These are phyloP conservation scores for Sinosuthora webbiana DNA, from an alignment of 2,113 vertebrate species.

Conservation along the genomic window DNA sequence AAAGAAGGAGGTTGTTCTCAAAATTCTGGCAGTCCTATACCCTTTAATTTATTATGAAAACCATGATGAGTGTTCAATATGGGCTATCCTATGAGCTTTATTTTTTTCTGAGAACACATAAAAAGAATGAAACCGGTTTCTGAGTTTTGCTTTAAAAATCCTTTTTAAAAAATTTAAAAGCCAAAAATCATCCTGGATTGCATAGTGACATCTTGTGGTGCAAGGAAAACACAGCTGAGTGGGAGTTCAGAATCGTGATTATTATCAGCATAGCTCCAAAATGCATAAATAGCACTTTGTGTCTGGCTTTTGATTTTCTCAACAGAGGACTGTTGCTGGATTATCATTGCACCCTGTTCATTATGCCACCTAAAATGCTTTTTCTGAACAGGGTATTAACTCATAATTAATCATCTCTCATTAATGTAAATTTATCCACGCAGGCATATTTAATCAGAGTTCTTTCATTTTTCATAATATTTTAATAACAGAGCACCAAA, in stretches of 20 bases:
- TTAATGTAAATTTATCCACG: slow-evolving; percentile 64
- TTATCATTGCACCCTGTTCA: slow-evolving; percentile 35
- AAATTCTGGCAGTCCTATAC: not conserved
- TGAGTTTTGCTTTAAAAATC: not conserved
- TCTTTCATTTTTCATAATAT: slow-evolving; percentile 69
- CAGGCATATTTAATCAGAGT: slow-evolving; percentile 61
- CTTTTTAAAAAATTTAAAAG: not conserved
- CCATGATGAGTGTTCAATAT: not conserved
- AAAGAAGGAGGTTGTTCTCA: not conserved
- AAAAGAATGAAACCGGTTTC: slow-evolving; percentile 44
- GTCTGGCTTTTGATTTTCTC: slow-evolving; percentile 50
- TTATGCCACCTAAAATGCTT: slow-evolving; percentile 53
- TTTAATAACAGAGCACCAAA: slow-evolving; percentile 66
- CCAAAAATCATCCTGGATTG: slow-evolving; percentile 68
- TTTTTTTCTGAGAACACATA: slow-evolving; percentile 29
- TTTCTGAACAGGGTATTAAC: slow-evolving; percentile 37
- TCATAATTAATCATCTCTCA: slow-evolving; percentile 65
- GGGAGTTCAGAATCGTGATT: not conserved
- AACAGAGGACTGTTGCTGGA: not conserved
- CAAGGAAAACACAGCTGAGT: not conserved
- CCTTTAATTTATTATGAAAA: slow-evolving; percentile 26
- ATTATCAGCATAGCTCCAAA: slow-evolving; percentile 1
- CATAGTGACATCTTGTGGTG: slow-evolving; percentile 79
- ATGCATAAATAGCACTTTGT: not conserved
- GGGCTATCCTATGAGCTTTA: not conserved